Evolutionary conservation across 2,113 vertebrate genomes (phyloP).

Genomic region (Oriolus oriolus): DNA sequence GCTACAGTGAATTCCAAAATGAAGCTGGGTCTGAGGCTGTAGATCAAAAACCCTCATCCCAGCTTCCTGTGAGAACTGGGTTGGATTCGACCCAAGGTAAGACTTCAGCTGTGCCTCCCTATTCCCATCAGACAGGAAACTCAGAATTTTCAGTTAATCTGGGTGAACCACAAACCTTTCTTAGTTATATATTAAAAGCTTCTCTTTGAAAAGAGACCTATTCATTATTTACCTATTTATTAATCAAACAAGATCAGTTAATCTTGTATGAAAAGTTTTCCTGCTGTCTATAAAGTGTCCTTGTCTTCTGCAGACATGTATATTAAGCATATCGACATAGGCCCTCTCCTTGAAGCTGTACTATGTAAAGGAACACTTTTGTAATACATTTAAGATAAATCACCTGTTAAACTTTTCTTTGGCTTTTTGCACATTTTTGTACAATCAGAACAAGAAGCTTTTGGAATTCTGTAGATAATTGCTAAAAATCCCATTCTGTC

Average conservation of each 20-base stretch:
- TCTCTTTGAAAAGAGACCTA: background rate
- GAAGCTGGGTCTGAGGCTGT: background rate
- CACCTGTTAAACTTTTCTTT: background rate
- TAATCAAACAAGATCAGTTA: background rate
- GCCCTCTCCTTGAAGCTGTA: background rate
- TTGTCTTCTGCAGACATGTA: background rate
- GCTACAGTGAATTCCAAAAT: background rate
- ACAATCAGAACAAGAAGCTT: background rate
- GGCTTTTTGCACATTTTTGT: background rate
- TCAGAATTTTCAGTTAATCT: background rate
- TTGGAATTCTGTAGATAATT: background rate
- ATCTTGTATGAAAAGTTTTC: background rate
- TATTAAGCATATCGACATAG: background rate
- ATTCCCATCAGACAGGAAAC: background rate
- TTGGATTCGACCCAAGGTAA: background rate
- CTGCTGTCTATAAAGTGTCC: background rate
- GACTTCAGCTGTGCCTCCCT: background rate
- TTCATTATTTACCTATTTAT: too few relatives aligned
- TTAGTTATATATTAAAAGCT: background rate
- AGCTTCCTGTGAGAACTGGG: background rate
- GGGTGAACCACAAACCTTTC: background rate
- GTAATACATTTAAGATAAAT: background rate
- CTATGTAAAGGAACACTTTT: background rate
- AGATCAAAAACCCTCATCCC: background rate
- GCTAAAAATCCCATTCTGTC: background rate